phyloP scores from a whole-genome alignment of 2,888 invertebrate species.

The Synanthedon tipuliformis region DNA sequence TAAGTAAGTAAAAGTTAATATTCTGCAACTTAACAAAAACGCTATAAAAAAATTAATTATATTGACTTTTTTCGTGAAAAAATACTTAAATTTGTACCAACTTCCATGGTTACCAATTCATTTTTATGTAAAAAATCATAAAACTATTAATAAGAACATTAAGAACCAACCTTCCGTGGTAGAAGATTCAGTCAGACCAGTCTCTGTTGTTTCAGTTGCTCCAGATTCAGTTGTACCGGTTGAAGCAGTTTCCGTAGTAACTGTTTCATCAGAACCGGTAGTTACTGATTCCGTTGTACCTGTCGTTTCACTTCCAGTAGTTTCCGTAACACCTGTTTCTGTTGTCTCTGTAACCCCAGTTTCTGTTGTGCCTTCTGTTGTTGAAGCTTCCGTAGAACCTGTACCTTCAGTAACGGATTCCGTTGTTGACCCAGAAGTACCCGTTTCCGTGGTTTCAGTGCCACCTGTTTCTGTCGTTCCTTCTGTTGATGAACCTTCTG shows the following conservation, averaged over 20 bases:
- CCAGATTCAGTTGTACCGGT: constrained; percentile 4
- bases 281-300: constrained; percentile 3
- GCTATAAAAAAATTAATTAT: no score
- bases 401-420: constrained; percentile 5
- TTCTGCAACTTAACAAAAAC: no score
- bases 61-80: no score
- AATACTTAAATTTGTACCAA: no score
- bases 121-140: no score
- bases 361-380: not conserved
- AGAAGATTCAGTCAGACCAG: constrained; percentile 9
- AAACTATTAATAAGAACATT: not conserved
- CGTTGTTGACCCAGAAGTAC: constrained; percentile 4
- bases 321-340: constrained; percentile 2
- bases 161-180: constrained; percentile 5
- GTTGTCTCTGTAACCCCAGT: not conserved
- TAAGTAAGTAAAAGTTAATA: no score
- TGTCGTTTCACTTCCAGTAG: constrained; percentile 6
- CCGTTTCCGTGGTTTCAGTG: constrained; percentile 5
- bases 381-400: constrained; percentile 2
- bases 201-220: constrained; percentile 1
- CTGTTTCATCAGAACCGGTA: constrained; percentile 1
- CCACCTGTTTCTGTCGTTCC: constrained; percentile 3
- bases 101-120: no score
- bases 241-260: not conserved
- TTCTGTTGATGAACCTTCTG: not conserved